Evolutionary conservation across 1,140 invertebrate species (phyloP).

Genomic region (Drosophila yakuba): DNA sequence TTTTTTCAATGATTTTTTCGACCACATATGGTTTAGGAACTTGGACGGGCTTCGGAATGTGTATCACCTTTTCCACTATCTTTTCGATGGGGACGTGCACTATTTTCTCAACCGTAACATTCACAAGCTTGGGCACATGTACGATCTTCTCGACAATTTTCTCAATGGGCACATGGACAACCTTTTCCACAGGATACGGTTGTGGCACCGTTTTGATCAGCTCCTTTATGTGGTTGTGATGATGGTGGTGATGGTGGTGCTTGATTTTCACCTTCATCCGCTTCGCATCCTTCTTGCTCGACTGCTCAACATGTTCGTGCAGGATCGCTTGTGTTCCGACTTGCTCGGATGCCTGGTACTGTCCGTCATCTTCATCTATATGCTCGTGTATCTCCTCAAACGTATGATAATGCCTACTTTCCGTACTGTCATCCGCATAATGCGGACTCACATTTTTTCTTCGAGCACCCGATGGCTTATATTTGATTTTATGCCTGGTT

Average conservation of each 20-base stretch:
- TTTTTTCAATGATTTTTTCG: slow-evolving; percentile 65
- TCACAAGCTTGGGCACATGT: slow-evolving; percentile 63
- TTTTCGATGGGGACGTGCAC: slow-evolving; percentile 88
- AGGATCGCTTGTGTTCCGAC: slow-evolving; percentile 34
- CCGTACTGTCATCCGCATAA: slow-evolving; percentile 11
- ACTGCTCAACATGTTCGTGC: background rate
- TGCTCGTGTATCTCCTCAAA: slow-evolving; percentile 66
- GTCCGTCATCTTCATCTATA: slow-evolving; percentile 45
- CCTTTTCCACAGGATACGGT: slow-evolving; percentile 85
- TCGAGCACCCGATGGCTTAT: slow-evolving; percentile 1
- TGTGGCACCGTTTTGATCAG: slow-evolving; percentile 86
- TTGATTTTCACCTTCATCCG: slow-evolving; percentile 85
- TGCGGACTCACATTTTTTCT: slow-evolving; percentile 12
- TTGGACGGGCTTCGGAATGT: slow-evolving; percentile 75
- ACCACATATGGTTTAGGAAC: slow-evolving; percentile 58
- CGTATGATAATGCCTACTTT: slow-evolving; percentile 44
- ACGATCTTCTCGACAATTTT: slow-evolving; percentile 80
- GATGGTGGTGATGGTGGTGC: slow-evolving; percentile 88
- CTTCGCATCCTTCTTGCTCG: slow-evolving; percentile 30
- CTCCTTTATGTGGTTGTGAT: slow-evolving; percentile 87
- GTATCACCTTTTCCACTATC: slow-evolving; percentile 81
- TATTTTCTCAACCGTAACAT: slow-evolving; percentile 85
- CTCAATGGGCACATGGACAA: slow-evolving; percentile 81
- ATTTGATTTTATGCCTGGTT: slow-evolving; percentile 13
- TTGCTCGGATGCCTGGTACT: slow-evolving; percentile 50